Base-by-base conservation (phyloP, 1,140 invertebrate genomes). In the Cydia strobilella region DNA sequence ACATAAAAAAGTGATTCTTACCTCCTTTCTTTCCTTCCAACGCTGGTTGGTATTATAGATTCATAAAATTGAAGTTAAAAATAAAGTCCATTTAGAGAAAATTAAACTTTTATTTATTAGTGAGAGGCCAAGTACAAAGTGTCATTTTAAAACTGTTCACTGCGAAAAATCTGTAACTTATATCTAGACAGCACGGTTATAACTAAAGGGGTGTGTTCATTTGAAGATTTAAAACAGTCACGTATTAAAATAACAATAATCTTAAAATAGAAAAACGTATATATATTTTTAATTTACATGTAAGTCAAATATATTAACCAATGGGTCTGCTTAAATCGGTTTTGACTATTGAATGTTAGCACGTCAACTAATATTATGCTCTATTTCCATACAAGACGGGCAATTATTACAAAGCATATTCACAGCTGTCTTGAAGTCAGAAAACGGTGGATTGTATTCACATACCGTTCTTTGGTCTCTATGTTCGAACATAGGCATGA, bases 81-180 rank as follows among this genome's bases (percentile, higher is more conserved):
- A 66, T 31, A 48, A 74, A 39, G 59, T 72, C 27, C 18, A 65
- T 72, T 75, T 51, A 71, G 76, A 87, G 82, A 86, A 84, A 84
- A 84, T 81, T 83, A 82, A 84, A 80, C 79, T 74, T 87, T 91
- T 88, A 83, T 83, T 87, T 83, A 88, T 90, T 88, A 88, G 82
- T 84, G 84, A 86, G 80, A 85, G 77, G 81, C 79, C 78, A 86
- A 86, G 78, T 85, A 86, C 83, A 86, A 80, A 72, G 74, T 80
- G 73, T 81, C 20, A 0, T 35, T n/a, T 81, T 75, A 76, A 82
- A 78, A 79, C 75, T 62, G 74, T 79, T 79, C 69, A 77, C 76
- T 82, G 20, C 25, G 25, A 65, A 35, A 65, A 66, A 66, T n/a
- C 63, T 66, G 65, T 18, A 69, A 39, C 65, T 69, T 69, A 69